Evolutionary conservation across 2,113 vertebrate species (phyloP).

Genomic region (Oryzias celebensis): DNA sequence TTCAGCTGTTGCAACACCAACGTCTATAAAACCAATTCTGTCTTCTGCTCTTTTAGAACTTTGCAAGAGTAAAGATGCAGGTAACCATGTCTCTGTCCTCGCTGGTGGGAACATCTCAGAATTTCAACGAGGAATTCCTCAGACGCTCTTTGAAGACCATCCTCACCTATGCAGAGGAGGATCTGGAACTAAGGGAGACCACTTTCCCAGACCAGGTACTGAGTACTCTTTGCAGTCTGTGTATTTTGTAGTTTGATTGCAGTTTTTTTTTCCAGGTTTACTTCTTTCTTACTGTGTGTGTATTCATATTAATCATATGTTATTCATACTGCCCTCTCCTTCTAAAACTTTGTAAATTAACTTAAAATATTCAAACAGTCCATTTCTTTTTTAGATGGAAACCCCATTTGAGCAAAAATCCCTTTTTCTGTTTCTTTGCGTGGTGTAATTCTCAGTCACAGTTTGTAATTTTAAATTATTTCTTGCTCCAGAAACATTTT

Average conservation of each 20-base stretch:
- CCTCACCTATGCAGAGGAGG: slow-evolving; percentile 94
- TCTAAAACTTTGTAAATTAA: too few relatives aligned
- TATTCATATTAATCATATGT: too few relatives aligned
- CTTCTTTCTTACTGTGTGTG: too few relatives aligned
- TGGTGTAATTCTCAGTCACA: neutral
- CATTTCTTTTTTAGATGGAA: too few relatives aligned
- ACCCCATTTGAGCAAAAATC: neutral
- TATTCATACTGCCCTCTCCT: too few relatives aligned
- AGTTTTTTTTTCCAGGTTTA: neutral
- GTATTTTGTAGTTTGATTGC: neutral
- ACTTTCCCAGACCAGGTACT: slow-evolving; percentile 95
- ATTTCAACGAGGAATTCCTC: slow-evolving; percentile 96
- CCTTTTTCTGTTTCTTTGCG: neutral
- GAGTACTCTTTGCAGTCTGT: neutral
- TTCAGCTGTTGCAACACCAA: too few relatives aligned
- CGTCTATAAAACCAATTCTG: neutral
- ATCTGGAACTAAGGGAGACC: slow-evolving; percentile 92
- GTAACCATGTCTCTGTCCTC: slow-evolving; percentile 99
- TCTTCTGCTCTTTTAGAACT: slow-evolving; percentile 82
- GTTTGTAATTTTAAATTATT: neutral
- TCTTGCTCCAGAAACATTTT: neutral
- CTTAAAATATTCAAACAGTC: too few relatives aligned
- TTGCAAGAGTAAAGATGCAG: slow-evolving; percentile 98
- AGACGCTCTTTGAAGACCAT: slow-evolving; percentile 96
- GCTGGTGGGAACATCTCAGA: slow-evolving; percentile 95